These are phyloP conservation scores for Pomatostomus ruficeps DNA, from an alignment of 2,113 vertebrate genomes.

Conservation along the genomic window DNA sequence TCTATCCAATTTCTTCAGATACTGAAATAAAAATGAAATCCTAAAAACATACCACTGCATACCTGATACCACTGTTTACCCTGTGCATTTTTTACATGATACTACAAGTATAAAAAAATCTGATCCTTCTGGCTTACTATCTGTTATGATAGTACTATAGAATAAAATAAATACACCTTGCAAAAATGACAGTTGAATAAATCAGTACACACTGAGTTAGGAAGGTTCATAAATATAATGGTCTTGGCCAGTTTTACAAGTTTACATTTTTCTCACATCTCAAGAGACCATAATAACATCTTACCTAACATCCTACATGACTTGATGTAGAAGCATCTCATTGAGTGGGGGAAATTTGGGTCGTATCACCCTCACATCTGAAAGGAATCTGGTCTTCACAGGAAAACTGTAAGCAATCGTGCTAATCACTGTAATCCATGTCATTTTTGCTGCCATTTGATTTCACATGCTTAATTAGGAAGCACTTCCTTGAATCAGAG, in stretches of 20 bases:
- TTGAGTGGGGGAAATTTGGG: neutral
- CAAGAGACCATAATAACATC: neutral
- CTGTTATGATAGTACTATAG: neutral
- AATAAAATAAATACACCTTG: neutral
- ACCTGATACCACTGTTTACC: neutral
- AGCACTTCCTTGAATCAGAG: neutral
- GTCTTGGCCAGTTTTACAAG: neutral
- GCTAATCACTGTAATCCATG: neutral
- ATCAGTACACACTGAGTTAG: neutral
- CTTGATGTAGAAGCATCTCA: neutral
- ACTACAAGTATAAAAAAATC: neutral
- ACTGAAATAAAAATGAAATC: neutral
- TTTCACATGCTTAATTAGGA: neutral
- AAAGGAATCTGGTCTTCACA: neutral
- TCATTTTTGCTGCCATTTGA: neutral
- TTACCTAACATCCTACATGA: neutral
- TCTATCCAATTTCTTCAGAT: neutral
- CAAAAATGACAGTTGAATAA: neutral
- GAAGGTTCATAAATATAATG: neutral
- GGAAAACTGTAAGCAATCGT: neutral
- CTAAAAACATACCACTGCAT: neutral
- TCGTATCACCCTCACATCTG: accelerated
- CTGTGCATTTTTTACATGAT: neutral
- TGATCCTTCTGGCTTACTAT: neutral
- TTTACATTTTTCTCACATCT: neutral